Evolutionary conservation across 1,140 invertebrate species (phyloP).

Genomic region (Belonocnema kinseyi): DNA sequence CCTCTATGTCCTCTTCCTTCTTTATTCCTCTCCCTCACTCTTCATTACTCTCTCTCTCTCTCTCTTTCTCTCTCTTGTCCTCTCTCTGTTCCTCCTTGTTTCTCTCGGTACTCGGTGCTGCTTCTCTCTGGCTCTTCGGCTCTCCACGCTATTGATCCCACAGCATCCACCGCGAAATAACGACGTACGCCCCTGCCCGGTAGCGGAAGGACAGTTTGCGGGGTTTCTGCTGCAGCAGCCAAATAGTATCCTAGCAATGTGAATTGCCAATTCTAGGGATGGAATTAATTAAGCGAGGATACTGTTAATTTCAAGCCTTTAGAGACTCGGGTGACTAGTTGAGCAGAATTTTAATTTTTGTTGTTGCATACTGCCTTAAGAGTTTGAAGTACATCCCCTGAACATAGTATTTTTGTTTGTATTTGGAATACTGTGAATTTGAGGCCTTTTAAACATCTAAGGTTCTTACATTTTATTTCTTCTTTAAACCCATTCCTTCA

Average conservation of each 20-base stretch:
- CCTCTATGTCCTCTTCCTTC: constrained; percentile 46
- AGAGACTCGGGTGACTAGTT: background rate
- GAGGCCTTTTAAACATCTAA: too few relatives aligned
- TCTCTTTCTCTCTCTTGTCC: constrained; percentile 44
- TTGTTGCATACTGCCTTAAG: too few relatives aligned
- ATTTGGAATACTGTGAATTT: too few relatives aligned
- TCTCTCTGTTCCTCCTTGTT: constrained; percentile 48
- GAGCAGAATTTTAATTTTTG: too few relatives aligned
- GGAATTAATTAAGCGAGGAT: constrained; percentile 10
- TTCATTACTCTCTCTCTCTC: too few relatives aligned
- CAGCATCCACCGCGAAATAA: constrained; percentile 76
- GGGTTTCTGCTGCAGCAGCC: constrained; percentile 41
- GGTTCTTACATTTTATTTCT: too few relatives aligned
- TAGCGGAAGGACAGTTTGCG: constrained; percentile 46
- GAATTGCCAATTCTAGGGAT: constrained; percentile 20
- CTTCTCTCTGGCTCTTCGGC: constrained; percentile 64
- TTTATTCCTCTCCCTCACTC: constrained; percentile 51
- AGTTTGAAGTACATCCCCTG: too few relatives aligned
- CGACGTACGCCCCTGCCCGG: constrained; percentile 67
- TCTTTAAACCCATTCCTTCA: too few relatives aligned
- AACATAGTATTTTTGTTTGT: too few relatives aligned
- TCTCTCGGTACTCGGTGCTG: constrained; percentile 50
- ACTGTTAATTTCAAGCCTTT: background rate
- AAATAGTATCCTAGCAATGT: constrained; percentile 36
- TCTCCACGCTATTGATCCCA: constrained; percentile 75